Evolutionary conservation across 2,888 invertebrate genomes (phyloP), one percentile per base, ranked within the genome.

Genomic region (Liopterus haemorrhoidalis): DNA sequence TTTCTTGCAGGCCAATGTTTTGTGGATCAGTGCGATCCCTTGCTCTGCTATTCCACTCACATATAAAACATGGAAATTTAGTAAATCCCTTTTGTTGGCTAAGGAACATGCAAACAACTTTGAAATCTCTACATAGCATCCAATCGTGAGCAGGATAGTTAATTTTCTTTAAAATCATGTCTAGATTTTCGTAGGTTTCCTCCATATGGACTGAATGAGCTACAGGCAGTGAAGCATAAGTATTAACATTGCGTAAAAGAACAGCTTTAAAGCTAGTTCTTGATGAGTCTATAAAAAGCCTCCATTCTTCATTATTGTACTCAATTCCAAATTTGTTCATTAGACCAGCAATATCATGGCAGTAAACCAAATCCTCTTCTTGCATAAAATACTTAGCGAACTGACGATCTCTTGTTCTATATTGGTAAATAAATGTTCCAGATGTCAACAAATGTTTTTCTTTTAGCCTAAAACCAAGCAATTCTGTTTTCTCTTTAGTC

Each of bases 401-500:
- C 35, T 5, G 21, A 18, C 24, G 21, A 36, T 42, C 42, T 40
- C 40, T 40, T 40, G 8, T 37, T 21, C 2, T 27, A 27, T 27
- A 39, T 39, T 39, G 9, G 22, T 38, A 25, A 24, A 39, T 5
- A 16, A 14, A 14, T 12, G 14, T 32, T n/a, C n/a, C 5, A 15
- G 15, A 16, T 30, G 35, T 37, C 41, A 41, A 14, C 16, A 24
- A 19, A 38, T 50, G 4, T 49, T 49, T 52, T 24, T 38, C 37
- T 44, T 53, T 50, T 5, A 52, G 31, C 21, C 39, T 41, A 16
- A 52, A 40, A 12, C 36, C 50, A 21, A 52, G 41, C 15, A 50
- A 35, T 44, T 50, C 49, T 20, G 47, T 41, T 37, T 39, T 36
- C 33, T 47, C 50, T 35, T 52, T 50, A 15, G 47, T 32, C 15